A percentile compares a stretch with the other conserved stretches of the same genome.
phyloP scores from a whole-genome alignment of 2,113 vertebrate genomes.

The Centropus unirufus region DNA sequence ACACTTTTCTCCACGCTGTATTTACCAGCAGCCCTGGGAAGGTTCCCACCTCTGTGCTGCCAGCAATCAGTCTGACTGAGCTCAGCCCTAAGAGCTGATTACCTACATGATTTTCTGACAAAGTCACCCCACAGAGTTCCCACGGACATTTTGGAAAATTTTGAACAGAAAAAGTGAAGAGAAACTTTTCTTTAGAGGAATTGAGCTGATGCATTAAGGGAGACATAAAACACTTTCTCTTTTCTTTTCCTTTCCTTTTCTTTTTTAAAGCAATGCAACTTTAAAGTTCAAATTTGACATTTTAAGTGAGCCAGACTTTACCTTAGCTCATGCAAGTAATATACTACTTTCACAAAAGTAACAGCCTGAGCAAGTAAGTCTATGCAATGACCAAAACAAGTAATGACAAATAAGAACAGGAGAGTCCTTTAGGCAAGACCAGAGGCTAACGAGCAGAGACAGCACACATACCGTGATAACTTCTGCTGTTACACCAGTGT shows the following conservation, averaged over 20 bases:
- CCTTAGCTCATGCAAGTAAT: background rate
- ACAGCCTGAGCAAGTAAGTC: background rate
- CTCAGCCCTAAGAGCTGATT: background rate
- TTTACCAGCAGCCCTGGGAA: background rate
- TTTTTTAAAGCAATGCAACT: background rate
- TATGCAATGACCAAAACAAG: background rate
- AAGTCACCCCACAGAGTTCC: background rate
- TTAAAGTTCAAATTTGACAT: background rate
- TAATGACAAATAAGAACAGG: background rate
- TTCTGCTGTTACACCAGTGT: background rate
- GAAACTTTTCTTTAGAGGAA: background rate
- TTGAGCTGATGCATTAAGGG: background rate
- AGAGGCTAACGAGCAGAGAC: background rate
- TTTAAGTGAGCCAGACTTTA: background rate
- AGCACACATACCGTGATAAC: rapidly evolving
- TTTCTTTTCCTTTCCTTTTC: background rate
- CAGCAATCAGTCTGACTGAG: background rate
- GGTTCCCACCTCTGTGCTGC: background rate
- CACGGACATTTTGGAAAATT: background rate
- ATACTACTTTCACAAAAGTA: background rate
- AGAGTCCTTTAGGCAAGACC: background rate
- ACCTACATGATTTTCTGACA: background rate
- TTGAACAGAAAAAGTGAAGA: background rate
- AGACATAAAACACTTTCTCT: background rate
- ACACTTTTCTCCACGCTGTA: rapidly evolving